Percentiles rank a stretch among this genome's conserved stretches.
These are phyloP conservation scores for Petrocephalus microphthalmus DNA, from an alignment of 2,113 vertebrate species.

Conservation along the genomic window DNA sequence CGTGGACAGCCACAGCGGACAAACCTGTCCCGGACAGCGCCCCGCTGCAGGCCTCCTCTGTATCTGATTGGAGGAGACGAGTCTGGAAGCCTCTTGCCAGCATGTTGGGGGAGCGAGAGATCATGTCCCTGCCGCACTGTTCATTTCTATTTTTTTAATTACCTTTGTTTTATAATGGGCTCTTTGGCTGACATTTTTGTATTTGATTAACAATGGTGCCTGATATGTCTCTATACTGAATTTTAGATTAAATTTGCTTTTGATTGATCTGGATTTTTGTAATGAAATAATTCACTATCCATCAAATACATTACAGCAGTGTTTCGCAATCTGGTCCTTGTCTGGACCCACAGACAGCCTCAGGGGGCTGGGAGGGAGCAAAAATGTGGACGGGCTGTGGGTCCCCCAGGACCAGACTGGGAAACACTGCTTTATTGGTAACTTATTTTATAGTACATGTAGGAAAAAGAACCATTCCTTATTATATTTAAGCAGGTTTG, in stretches of 20 bases:
- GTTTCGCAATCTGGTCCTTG: background rate
- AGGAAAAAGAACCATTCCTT: background rate
- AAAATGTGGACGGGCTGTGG: background rate
- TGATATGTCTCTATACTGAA: background rate
- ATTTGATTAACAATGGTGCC: slow-evolving; percentile 6
- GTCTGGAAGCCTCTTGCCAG: background rate
- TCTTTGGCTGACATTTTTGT: background rate
- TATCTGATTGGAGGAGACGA: background rate
- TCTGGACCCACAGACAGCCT: background rate
- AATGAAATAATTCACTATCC: background rate
- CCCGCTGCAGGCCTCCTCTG: background rate
- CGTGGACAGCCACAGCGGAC: background rate
- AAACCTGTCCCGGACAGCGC: background rate
- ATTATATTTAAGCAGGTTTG: background rate
- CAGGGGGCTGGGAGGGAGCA: background rate
- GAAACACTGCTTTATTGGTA: background rate
- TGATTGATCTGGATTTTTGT: background rate
- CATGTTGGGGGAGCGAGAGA: background rate
- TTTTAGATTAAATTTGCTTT: background rate
- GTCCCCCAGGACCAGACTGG: background rate
- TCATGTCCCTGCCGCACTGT: background rate
- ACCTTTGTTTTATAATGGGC: slow-evolving; percentile 9
- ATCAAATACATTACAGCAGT: background rate
- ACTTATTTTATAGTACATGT: background rate
- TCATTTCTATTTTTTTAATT: background rate